Conservation (phyloP, 2,797 vertebrate species). For the Gymnodraco acuticeps region DNA sequence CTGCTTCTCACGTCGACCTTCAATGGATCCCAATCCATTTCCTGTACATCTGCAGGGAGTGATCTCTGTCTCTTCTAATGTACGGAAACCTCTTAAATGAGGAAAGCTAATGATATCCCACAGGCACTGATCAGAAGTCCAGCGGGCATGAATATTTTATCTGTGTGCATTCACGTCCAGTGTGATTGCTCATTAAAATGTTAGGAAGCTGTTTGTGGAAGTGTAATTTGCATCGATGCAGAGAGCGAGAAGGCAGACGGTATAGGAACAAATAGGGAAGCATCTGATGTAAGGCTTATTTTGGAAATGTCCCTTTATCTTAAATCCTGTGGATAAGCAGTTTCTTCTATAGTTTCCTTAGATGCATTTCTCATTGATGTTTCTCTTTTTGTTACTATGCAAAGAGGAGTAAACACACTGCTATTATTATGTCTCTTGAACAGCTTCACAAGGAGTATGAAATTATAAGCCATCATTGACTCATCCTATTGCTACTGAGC, state of each 20-base stretch:
- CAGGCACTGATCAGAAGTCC: constrained; percentile 72
- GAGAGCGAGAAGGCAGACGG: constrained; percentile 5
- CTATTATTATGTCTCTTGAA: constrained; percentile 60
- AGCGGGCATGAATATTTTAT: constrained; percentile 79
- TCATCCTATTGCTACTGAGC: constrained; percentile 64
- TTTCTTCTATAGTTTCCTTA: constrained; percentile 48
- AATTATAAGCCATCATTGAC: constrained; percentile 68
- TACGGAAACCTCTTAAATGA: constrained; percentile 67
- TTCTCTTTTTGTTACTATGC: constrained; percentile 40
- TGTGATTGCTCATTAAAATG: constrained; percentile 80
- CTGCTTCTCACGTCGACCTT: constrained; percentile 42
- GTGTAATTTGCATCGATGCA: constrained; percentile 60
- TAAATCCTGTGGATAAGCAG: constrained; percentile 46
- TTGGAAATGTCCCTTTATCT: constrained; percentile 52
- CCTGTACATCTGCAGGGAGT: constrained; percentile 49
- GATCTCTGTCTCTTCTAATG: constrained; percentile 58
- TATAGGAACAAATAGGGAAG: constrained; percentile 31
- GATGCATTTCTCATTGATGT: constrained; percentile 45
- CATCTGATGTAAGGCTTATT: constrained; percentile 57
- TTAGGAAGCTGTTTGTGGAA: constrained; percentile 75
- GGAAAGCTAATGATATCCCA: constrained; percentile 78
- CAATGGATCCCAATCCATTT: constrained; percentile 47
- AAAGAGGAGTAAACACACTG: constrained; percentile 56
- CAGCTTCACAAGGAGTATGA: constrained; percentile 50
- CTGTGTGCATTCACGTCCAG: constrained; percentile 70